Base-by-base conservation (phyloP, 2,888 invertebrate species). In the Diarsia brunnea region DNA sequence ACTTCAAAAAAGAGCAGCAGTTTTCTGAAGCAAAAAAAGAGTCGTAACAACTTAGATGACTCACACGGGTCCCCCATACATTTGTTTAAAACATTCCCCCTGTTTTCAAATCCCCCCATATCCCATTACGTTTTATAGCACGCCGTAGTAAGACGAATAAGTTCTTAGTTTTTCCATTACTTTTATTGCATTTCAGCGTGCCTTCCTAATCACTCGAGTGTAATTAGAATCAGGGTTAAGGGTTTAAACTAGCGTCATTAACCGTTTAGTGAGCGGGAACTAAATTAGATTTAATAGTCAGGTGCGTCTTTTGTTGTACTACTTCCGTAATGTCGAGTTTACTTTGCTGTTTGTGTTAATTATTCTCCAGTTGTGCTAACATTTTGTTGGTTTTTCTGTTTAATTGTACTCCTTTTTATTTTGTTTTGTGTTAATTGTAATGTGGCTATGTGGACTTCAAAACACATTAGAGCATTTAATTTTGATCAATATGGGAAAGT, bases 111-210 rank as follows among this genome's bases (percentile, higher is more conserved):
- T n/a, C 82, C 86, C 76, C 77, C 76, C 66, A 75, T 75, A 75
- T 58, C 67, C 87, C 76, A 84, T 87, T 79, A 81, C 72, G 12
- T 84, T 89, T 90, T 89, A 89, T 89, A 78, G 82, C 81, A 75
- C 78, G 69, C 77, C 51, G 81, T 84, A 85, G 86, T 86, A 87
- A 85, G 85, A 86, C 81, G 81, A 87, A 86, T 77, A 84, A 86
- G 87, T 86, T 90, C 90, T 91, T 93, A 93, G 92, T 92, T 94
- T 94, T 93, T 93, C 92, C 92, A 92, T 93, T 92, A 92, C 89
- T 93, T 94, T 94, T 92, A 94, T 91, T 91, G 88, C 90, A 88
- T 90, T 92, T 89, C 90, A 89, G 86, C 89, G 89, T 89, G 90
- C 91, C 89, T 86, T 85, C 79, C 90, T 93, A 92, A 93, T 92